These are phyloP conservation scores for Phalacrocorax carbo DNA, from an alignment of 2,113 vertebrate species.

Conservation along the genomic window DNA sequence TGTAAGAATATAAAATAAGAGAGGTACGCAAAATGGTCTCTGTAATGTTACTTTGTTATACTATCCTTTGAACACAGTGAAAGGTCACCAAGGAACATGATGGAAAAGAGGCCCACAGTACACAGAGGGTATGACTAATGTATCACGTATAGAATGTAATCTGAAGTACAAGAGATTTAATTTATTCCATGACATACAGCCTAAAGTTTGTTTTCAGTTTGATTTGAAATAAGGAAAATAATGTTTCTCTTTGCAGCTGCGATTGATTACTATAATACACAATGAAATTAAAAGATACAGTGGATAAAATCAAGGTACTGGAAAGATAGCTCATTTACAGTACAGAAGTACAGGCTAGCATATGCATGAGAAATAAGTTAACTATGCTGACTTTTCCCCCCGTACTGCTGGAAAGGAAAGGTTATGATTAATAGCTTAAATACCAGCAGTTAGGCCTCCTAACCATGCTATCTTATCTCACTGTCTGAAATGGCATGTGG, in stretches of 20 bases:
- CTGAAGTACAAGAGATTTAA: conserved; percentile 21
- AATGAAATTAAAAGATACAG: conserved; percentile 24
- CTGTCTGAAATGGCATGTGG: conserved; percentile 38
- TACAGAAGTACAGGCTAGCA: neutral
- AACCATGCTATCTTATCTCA: conserved; percentile 38
- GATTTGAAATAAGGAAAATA: conserved; percentile 24
- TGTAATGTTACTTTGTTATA: neutral
- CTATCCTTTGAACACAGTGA: conserved; percentile 15
- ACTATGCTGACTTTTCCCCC: conserved; percentile 15
- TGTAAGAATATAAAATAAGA: conserved; percentile 34
- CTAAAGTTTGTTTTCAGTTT: conserved; percentile 44
- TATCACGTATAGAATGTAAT: neutral
- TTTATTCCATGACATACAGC: conserved; percentile 12
- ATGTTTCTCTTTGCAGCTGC: neutral
- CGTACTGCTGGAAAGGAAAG: neutral
- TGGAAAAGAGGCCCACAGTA: conserved; percentile 16
- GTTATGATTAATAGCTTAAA: conserved; percentile 53
- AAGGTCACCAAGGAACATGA: conserved; percentile 21
- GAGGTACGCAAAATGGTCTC: neutral
- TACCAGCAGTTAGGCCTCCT: conserved; percentile 4
- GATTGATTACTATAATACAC: conserved; percentile 17
- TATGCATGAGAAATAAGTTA: conserved; percentile 31
- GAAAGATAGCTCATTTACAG: neutral
- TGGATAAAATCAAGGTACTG: conserved; percentile 1
- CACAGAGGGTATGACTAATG: conserved; percentile 4